Evolutionary conservation across 1,140 invertebrate genomes (phyloP).

Genomic region (Atopsyche davidsoni): DNA sequence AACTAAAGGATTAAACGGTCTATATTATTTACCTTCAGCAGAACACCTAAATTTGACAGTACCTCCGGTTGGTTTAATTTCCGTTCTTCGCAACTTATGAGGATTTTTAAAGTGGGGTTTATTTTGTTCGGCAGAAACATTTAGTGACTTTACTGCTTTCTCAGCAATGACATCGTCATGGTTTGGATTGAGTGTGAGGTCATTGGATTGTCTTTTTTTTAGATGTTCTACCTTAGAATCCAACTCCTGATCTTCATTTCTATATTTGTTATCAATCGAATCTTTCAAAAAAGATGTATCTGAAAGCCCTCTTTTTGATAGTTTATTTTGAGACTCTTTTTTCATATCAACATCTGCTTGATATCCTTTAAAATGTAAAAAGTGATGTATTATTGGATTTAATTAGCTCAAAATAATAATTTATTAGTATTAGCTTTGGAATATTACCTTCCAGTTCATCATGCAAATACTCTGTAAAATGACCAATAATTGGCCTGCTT

Average conservation of each 20-base stretch:
- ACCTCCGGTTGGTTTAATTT: conserved; percentile 45
- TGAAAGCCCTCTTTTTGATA: conserved; percentile 32
- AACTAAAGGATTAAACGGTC: no score
- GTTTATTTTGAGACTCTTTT: conserved; percentile 30
- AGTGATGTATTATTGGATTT: no score
- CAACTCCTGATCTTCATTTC: conserved; percentile 35
- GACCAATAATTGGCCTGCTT: conserved; percentile 27
- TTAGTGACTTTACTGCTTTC: conserved; percentile 35
- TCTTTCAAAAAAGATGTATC: conserved; percentile 31
- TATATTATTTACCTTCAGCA: conserved; percentile 41
- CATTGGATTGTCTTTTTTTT: conserved; percentile 36
- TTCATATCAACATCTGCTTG: conserved; percentile 38
- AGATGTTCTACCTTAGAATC: conserved; percentile 28
- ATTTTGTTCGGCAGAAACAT: conserved; percentile 37
- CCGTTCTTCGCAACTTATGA: conserved; percentile 39
- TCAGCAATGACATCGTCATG: conserved; percentile 37
- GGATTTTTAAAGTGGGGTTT: conserved; percentile 43
- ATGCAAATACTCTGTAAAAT: conserved; percentile 13
- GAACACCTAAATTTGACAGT: conserved; percentile 43
- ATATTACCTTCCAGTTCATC: conserved; percentile 30
- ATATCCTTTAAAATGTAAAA: conserved; percentile 35
- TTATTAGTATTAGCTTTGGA: no score
- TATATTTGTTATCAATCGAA: conserved; percentile 32
- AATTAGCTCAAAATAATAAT: no score
- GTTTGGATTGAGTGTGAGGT: conserved; percentile 22